Conservation (phyloP, 2,113 vertebrate genomes). For the Gila orcuttii region DNA sequence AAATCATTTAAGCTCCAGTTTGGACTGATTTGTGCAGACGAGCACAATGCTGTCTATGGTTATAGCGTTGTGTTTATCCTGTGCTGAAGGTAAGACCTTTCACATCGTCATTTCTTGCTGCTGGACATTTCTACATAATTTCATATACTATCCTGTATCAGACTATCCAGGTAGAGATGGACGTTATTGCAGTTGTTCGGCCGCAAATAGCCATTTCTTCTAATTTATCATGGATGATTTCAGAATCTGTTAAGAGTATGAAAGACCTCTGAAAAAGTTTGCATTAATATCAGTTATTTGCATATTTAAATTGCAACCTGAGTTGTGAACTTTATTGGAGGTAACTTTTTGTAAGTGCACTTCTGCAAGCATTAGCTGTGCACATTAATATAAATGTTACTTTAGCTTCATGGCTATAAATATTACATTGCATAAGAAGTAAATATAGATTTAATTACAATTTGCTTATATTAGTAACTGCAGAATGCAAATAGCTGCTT, state of each 20-base stretch:
- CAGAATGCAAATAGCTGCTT: constrained; percentile 8
- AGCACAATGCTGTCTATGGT: constrained; percentile 27
- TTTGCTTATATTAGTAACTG: neutral
- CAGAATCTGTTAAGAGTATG: neutral
- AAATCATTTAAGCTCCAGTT: neutral
- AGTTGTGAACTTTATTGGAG: neutral
- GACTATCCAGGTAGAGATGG: neutral
- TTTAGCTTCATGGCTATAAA: neutral
- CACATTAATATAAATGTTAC: neutral
- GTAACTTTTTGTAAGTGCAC: neutral
- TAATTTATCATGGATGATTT: constrained; percentile 2
- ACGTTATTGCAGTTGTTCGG: neutral
- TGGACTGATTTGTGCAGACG: constrained; percentile 23
- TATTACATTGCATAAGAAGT: neutral
- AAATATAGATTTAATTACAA: constrained; percentile 9
- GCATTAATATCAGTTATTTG: constrained; percentile 4
- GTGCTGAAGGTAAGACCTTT: constrained; percentile 49
- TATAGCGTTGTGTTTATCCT: constrained; percentile 13
- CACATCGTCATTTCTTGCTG: neutral
- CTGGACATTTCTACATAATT: neutral
- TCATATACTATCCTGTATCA: neutral
- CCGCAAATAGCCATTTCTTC: neutral
- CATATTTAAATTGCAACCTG: constrained; percentile 3
- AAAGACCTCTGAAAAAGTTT: neutral
- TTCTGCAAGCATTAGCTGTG: neutral